These are phyloP conservation scores for Betta splendens DNA, from an alignment of 2,797 vertebrate species.

Conservation along the genomic window DNA sequence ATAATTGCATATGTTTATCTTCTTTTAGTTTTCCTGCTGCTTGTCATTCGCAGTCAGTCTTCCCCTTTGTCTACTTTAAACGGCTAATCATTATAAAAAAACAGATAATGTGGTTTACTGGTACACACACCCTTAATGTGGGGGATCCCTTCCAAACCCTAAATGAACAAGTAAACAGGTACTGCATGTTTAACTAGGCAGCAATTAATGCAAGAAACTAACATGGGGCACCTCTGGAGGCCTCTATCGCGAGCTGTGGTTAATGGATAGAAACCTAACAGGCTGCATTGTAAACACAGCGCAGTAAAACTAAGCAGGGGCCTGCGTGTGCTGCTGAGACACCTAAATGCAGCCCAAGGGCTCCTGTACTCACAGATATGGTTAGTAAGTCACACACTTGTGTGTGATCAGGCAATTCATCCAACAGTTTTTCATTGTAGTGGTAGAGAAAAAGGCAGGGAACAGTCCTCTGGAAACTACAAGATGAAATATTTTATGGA, in stretches of 20 bases:
- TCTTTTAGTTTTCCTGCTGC: conserved; percentile 1
- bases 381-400: no score
- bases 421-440: neutral
- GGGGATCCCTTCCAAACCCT: conserved; percentile 20
- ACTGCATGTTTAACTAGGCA: no score
- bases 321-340: no score
- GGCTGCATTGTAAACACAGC: no score
- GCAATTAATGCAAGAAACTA: no score
- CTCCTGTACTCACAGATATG: no score
- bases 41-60: conserved; percentile 32
- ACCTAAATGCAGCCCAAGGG: no score
- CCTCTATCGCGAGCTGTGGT: no score
- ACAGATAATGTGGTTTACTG: conserved; percentile 28
- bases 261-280: neutral
- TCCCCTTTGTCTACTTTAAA: conserved; percentile 48
- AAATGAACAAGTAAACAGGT: no score
- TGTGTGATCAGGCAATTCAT: no score
- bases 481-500: neutral
- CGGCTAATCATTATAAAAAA: conserved; percentile 37
- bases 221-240: no score
- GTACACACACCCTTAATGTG: conserved; percentile 19
- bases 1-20: conserved; percentile 59
- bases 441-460: neutral
- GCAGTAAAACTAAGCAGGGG: no score
- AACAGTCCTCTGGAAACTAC: neutral